phyloP scores from a whole-genome alignment of 2,797 vertebrate species.

The Loris lydekkerianus region DNA sequence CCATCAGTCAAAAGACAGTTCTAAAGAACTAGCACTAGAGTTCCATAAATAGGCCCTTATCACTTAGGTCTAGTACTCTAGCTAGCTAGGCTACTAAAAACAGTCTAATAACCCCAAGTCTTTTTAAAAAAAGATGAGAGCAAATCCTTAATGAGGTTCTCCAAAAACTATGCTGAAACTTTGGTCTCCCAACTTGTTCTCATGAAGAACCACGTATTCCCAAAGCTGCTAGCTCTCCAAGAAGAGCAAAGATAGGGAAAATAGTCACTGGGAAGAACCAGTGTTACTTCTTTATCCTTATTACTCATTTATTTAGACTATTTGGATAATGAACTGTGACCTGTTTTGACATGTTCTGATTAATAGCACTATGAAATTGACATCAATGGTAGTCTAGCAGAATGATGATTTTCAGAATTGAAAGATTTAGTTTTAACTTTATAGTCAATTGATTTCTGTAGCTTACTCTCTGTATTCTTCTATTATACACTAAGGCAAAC shows the following conservation, averaged over 20 bases:
- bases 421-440: constrained; percentile 36
- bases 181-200: not conserved
- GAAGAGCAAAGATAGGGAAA: not conserved
- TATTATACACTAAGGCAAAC: not conserved
- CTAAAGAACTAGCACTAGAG: not conserved
- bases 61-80: not conserved
- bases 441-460: not conserved
- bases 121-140: not conserved
- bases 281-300: not conserved
- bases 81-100: no score
- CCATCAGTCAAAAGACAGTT: not conserved
- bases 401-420: constrained; percentile 29
- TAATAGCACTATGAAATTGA: not conserved
- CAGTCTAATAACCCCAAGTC: not conserved
- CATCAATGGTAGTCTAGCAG: not conserved
- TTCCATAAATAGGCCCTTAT: not conserved
- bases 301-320: not conserved
- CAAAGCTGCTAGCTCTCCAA: not conserved
- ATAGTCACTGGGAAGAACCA: not conserved
- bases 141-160: not conserved
- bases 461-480: not conserved
- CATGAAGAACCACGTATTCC: not conserved
- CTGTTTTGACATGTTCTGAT: not conserved
- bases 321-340: constrained; percentile 29
- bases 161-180: not conserved